phyloP scores from a whole-genome alignment of 2,888 invertebrate species.

The Tribolium freemani region DNA sequence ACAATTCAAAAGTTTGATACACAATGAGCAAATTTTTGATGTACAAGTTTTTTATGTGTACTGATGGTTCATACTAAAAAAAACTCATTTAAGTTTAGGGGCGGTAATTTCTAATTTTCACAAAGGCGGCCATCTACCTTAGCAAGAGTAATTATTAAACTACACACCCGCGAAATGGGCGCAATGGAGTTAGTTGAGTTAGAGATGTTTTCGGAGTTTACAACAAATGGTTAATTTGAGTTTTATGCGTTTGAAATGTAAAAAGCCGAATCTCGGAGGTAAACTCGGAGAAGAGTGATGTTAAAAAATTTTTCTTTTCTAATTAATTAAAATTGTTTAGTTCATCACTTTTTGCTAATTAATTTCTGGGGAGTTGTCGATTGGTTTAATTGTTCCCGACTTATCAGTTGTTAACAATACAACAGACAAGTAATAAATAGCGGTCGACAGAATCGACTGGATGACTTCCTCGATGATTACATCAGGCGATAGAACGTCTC shows the following conservation, averaged over 20 bases:
- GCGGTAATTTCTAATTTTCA: no score
- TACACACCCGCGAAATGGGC: conserved; percentile 50
- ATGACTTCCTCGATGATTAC: conserved; percentile 42
- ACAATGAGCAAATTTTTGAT: no score
- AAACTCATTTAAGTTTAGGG: no score
- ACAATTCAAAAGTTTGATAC: no score
- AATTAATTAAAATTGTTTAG: not conserved
- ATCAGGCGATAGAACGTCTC: conserved; percentile 32
- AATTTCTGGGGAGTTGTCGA: not conserved
- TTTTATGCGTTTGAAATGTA: no score
- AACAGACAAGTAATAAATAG: conserved; percentile 30
- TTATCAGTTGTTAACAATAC: conserved; percentile 9
- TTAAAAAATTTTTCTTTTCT: not conserved
- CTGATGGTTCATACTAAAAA: no score
- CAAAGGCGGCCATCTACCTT: no score
- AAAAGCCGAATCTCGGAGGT: conserved; percentile 29
- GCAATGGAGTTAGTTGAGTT: conserved; percentile 49
- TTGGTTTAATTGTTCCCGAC: not conserved
- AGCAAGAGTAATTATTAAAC: conserved; percentile 51
- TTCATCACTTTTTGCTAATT: not conserved
- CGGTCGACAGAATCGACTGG: conserved; percentile 28
- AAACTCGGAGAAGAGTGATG: conserved; percentile 25
- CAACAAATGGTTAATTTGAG: conserved; percentile 49
- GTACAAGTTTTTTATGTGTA: no score
- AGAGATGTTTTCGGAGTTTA: conserved; percentile 47